phyloP scores from a whole-genome alignment of 2,113 vertebrate species.

The Myanophis thanlyinensis region DNA sequence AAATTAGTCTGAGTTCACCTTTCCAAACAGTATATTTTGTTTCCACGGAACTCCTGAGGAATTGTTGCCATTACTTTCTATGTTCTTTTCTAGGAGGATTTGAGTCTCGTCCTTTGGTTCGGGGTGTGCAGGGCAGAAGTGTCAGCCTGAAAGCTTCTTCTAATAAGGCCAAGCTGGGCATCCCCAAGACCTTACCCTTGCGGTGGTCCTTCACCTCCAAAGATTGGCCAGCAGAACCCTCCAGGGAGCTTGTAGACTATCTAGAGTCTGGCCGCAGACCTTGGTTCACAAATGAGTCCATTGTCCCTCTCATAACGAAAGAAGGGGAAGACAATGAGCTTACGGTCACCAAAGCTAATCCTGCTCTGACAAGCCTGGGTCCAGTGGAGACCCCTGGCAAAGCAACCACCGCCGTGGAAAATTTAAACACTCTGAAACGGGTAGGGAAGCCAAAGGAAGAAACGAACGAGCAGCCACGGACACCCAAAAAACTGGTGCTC shows the following conservation, averaged over 20 bases:
- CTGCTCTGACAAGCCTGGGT: constrained; percentile 27
- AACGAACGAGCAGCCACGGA: constrained; percentile 64
- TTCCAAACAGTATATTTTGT: not conserved
- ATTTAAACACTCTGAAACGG: constrained; percentile 51
- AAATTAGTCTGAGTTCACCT: not conserved
- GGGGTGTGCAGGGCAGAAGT: constrained; percentile 75
- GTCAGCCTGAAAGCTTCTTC: constrained; percentile 76
- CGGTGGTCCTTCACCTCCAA: constrained; percentile 80
- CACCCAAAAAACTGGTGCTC: constrained; percentile 63
- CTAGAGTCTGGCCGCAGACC: constrained; percentile 85
- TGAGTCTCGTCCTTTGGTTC: constrained; percentile 70
- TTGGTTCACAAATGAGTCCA: constrained; percentile 81
- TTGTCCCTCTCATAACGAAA: constrained; percentile 69
- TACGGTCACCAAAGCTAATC: constrained; percentile 31
- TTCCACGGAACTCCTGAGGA: not conserved
- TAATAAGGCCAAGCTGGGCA: constrained; percentile 61
- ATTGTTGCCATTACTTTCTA: not conserved
- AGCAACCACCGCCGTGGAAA: constrained; percentile 33
- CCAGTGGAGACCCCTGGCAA: constrained; percentile 55
- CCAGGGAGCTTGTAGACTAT: constrained; percentile 83
- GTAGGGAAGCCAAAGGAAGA: constrained; percentile 63
- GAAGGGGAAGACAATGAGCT: constrained; percentile 42
- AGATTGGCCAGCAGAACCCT: constrained; percentile 61
- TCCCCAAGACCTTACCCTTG: constrained; percentile 73
- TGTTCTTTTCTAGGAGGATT: constrained; percentile 68